Percentiles rank a stretch among this genome's conserved stretches.
Conservation (phyloP, 2,113 vertebrate species). For the Chionis minor region DNA sequence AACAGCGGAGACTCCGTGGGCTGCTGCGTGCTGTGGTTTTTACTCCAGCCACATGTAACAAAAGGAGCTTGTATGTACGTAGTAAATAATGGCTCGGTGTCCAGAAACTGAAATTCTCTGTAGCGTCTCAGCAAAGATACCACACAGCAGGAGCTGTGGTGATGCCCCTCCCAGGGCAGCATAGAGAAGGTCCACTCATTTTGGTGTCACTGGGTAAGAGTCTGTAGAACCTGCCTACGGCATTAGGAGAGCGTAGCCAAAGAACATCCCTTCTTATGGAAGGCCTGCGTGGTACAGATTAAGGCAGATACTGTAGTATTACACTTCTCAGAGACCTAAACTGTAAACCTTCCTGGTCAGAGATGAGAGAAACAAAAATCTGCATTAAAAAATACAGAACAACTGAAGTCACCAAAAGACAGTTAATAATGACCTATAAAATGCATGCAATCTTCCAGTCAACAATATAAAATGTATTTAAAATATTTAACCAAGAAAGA, state of each 20-base stretch:
- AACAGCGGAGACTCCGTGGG: background rate
- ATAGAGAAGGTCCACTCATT: background rate
- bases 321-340: background rate
- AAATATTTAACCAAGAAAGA: conserved; percentile 65
- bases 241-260: background rate
- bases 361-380: conserved; percentile 6
- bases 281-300: background rate
- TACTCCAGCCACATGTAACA: background rate
- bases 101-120: background rate
- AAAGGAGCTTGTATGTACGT: background rate
- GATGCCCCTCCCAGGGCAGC: background rate
- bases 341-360: background rate
- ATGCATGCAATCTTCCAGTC: conserved; percentile 32
- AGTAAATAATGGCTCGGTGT: background rate
- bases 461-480: conserved; percentile 58
- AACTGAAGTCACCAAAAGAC: conserved; percentile 48
- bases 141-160: background rate
- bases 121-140: background rate
- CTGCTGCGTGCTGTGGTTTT: rapidly evolving
- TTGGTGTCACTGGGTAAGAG: background rate
- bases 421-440: conserved; percentile 54
- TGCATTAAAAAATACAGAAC: background rate
- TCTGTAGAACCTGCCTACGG: background rate
- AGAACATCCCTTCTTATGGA: background rate
- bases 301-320: background rate